phyloP scores from a whole-genome alignment of 2,888 invertebrate species.

The Geophilus truncorum region DNA sequence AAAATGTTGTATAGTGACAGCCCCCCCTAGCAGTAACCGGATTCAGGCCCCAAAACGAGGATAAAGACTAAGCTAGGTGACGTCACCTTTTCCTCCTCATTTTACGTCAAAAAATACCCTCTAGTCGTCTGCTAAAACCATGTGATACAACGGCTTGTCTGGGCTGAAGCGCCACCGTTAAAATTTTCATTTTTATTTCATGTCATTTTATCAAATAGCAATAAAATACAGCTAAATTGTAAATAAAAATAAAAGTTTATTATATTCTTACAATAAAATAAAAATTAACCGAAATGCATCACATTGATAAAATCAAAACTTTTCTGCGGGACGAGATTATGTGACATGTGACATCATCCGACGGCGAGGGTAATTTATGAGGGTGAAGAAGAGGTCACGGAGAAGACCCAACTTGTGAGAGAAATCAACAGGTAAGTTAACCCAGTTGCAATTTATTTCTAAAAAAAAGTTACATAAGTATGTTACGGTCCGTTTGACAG shows the following conservation, averaged over 20 bases:
- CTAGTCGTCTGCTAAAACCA: background rate
- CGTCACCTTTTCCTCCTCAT: constrained; percentile 28
- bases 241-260: background rate
- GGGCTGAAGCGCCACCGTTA: constrained; percentile 18
- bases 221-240: background rate
- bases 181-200: background rate
- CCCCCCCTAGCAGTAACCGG: constrained; percentile 31
- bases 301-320: background rate
- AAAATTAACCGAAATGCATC: background rate
- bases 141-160: background rate
- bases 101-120: background rate
- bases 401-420: background rate
- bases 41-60: constrained; percentile 32
- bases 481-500: background rate
- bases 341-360: background rate
- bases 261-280: background rate
- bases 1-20: constrained; percentile 20
- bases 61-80: constrained; percentile 20
- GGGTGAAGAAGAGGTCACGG: background rate
- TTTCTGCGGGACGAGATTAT: background rate
- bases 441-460: background rate
- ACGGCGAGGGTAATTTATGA: background rate
- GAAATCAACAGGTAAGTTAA: constrained; percentile 2
- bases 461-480: background rate
- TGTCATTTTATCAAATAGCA: background rate